A percentile compares a stretch with the other conserved stretches of the same genome.
Conservation (phyloP, 2,797 vertebrate genomes). For the Siniperca obscura region DNA sequence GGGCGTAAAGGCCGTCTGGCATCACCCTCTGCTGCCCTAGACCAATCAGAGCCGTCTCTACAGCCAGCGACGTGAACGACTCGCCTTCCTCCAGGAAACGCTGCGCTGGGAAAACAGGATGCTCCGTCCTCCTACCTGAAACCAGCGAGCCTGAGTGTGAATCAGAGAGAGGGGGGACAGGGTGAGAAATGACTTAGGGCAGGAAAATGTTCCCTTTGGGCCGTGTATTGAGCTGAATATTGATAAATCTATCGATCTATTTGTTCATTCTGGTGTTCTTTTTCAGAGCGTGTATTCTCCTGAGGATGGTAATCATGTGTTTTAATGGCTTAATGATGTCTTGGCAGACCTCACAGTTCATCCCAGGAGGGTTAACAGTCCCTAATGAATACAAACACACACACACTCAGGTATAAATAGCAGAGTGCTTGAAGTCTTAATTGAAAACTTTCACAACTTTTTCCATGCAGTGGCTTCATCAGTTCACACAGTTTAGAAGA, state of each 20-base stretch:
- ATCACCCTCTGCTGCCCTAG: constrained; percentile 95
- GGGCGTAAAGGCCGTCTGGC: constrained; percentile 96
- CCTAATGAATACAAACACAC: constrained; percentile 41
- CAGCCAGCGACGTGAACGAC: constrained; percentile 90
- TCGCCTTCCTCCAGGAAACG: constrained; percentile 93
- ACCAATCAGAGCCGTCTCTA: constrained; percentile 93
- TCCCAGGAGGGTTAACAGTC: constrained; percentile 64
- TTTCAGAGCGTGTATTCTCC: constrained; percentile 57
- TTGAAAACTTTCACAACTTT: constrained; percentile 58
- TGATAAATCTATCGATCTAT: constrained; percentile 73
- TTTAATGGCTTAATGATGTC: constrained; percentile 82
- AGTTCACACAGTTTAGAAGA: not conserved
- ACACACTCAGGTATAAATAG: constrained; percentile 27
- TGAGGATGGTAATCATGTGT: constrained; percentile 71
- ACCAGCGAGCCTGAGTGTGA: constrained; percentile 72
- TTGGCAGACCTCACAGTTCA: constrained; percentile 64
- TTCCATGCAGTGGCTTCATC: not conserved
- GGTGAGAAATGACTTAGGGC: constrained; percentile 25
- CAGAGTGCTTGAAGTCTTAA: constrained; percentile 28
- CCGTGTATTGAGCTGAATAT: constrained; percentile 36
- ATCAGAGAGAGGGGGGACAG: not conserved
- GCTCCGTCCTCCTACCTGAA: constrained; percentile 86
- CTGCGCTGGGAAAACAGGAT: constrained; percentile 84
- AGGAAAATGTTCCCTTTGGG: constrained; percentile 46
- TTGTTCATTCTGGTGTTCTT: constrained; percentile 54